Percentiles rank a stretch among this genome's conserved stretches.
phyloP scores from a whole-genome alignment of 2,888 invertebrate genomes.

The Fabriciana adippe region DNA sequence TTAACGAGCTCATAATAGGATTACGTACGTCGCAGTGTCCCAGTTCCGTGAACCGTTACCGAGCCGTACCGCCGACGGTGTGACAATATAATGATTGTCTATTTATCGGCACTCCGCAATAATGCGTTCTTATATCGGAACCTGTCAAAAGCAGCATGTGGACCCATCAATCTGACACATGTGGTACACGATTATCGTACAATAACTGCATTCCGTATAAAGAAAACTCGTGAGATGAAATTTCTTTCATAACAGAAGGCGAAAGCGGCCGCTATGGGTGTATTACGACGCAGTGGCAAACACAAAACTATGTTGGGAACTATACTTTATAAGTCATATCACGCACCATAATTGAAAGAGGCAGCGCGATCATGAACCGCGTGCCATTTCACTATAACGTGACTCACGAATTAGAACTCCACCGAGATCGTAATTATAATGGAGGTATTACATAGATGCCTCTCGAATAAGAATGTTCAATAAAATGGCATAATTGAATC shows the following conservation, averaged over 20 bases:
- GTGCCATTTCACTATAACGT: conserved; percentile 76
- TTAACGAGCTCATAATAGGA: conserved; percentile 80
- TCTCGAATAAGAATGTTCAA: conserved; percentile 57
- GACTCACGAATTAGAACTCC: conserved; percentile 80
- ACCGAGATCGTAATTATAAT: conserved; percentile 74
- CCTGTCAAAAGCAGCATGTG: conserved; percentile 54
- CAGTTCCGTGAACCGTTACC: conserved; percentile 71
- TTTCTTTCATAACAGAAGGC: conserved; percentile 57
- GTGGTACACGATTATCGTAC: conserved; percentile 27
- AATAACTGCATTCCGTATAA: conserved; percentile 24
- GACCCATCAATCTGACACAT: conserved; percentile 56
- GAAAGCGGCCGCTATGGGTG: conserved; percentile 54
- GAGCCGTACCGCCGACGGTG: conserved; percentile 66
- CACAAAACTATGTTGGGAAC: conserved; percentile 49
- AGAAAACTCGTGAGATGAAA: conserved; percentile 31
- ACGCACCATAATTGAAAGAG: conserved; percentile 73
- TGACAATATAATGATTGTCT: conserved; percentile 76
- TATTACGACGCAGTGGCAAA: conserved; percentile 55
- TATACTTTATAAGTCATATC: conserved; percentile 68
- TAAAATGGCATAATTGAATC: conserved; percentile 63
- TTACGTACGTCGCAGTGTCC: conserved; percentile 72
- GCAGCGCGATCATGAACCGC: conserved; percentile 63
- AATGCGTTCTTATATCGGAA: conserved; percentile 52
- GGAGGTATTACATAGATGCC: conserved; percentile 73
- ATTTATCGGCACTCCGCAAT: conserved; percentile 60